These are phyloP conservation scores for Pontoporia blainvillei DNA, from an alignment of 2,113 vertebrate genomes.

Conservation along the genomic window DNA sequence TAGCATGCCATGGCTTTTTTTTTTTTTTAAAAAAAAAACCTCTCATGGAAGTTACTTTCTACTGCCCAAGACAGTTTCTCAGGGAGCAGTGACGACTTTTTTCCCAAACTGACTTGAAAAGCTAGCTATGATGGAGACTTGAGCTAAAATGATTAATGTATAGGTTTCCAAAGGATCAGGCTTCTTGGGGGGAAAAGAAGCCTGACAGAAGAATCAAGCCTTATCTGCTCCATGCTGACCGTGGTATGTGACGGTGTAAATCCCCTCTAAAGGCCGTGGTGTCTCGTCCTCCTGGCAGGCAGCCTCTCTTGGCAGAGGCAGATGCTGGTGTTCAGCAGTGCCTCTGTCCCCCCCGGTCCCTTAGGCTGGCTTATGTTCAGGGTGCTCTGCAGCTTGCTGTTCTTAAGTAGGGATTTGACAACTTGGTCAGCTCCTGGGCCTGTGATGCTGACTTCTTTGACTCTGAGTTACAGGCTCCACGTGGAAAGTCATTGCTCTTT, in stretches of 20 bases:
- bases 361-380: neutral
- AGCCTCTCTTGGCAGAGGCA: neutral
- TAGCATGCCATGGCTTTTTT: neutral
- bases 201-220: neutral
- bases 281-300: neutral
- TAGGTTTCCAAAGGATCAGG: neutral
- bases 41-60: neutral
- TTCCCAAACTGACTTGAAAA: neutral
- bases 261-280: neutral
- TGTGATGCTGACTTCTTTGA: neutral
- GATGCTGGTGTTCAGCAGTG: accelerated
- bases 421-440: neutral
- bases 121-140: neutral
- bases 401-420: neutral
- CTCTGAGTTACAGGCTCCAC: neutral
- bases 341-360: neutral
- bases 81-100: neutral
- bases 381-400: neutral
- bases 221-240: neutral
- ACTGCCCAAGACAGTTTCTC: neutral
- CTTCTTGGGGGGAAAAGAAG: neutral
- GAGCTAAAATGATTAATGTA: neutral
- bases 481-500: neutral
- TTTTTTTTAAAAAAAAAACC: neutral
- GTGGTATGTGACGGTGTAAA: neutral